Evolutionary conservation across 2,113 vertebrate genomes (phyloP).

Genomic region (Takifugu bimaculatus): DNA sequence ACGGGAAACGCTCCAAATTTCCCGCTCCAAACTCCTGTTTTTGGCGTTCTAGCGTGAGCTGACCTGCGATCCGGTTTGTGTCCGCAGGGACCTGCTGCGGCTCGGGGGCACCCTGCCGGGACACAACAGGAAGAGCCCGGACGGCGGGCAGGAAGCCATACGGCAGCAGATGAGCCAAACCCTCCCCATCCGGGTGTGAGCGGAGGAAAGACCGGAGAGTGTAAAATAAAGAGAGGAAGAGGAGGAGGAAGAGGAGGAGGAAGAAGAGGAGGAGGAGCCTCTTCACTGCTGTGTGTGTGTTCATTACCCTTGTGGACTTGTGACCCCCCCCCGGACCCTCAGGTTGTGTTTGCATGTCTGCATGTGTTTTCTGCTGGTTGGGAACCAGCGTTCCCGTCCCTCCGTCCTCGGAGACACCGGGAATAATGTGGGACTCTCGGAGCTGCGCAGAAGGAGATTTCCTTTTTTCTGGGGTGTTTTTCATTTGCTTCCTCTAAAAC

Average conservation of each 20-base stretch:
- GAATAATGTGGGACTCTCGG: neutral
- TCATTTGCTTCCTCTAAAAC: slow-evolving; percentile 68
- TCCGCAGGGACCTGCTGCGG: slow-evolving; percentile 74
- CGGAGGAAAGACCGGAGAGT: slow-evolving; percentile 53
- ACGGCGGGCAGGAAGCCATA: slow-evolving; percentile 69
- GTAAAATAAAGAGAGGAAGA: slow-evolving; percentile 53
- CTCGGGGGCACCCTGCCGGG: slow-evolving; percentile 76
- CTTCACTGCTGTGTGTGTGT: slow-evolving; percentile 53
- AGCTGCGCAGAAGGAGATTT: neutral
- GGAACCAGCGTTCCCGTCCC: slow-evolving; percentile 43
- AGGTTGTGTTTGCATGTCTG: slow-evolving; percentile 82
- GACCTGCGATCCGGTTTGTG: slow-evolving; percentile 41
- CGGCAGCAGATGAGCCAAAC: slow-evolving; percentile 79
- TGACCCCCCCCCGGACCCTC: slow-evolving; percentile 69
- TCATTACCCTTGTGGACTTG: slow-evolving; percentile 70
- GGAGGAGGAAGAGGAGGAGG: slow-evolving; percentile 22
- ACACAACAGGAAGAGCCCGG: slow-evolving; percentile 78
- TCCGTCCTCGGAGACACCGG: slow-evolving; percentile 17
- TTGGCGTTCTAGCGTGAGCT: slow-evolving; percentile 6
- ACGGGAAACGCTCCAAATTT: no score
- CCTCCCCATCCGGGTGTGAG: slow-evolving; percentile 74
- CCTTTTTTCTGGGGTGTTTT: slow-evolving; percentile 21
- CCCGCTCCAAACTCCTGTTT: no score
- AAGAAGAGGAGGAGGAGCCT: slow-evolving; percentile 19
- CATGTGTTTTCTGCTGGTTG: slow-evolving; percentile 73